Base-by-base conservation (phyloP, 2,797 vertebrate genomes). In the Mormyrops boulengeri region DNA sequence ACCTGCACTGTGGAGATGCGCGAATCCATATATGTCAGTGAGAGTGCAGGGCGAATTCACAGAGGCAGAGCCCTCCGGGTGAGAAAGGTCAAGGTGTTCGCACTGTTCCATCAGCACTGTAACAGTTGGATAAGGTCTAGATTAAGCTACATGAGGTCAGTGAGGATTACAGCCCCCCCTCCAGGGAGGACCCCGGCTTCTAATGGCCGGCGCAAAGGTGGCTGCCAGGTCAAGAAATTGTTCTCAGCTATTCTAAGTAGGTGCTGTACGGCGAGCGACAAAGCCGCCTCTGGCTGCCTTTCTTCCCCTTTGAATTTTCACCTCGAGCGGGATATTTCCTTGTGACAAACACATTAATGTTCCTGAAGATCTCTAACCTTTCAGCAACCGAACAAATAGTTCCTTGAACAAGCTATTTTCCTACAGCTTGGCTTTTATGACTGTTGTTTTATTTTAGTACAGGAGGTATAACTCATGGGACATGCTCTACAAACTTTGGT, bases 391-490 rank as follows among this genome's bases (percentile, higher is more conserved):
- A 62, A 17, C 30, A 57, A 87, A 55, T 87, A 55, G 85, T 49
- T 87, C 85, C 30, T 34, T 34, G 47, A 49, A 34, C 85, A 87
- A 55, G 85, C 5, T 34, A 87, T 57, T 87, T 55, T 53, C 49
- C 47, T 87, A 4, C 14, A 30, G 85, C 50, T 87, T 57, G 77
- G 88, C 89, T 89, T 90, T 90, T 89, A 89, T 85, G 55, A 57
- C 30, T 73, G 88, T 60, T 91, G 85, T 87, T 91, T 52, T 88
- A 60, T 89, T 91, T 90, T 85, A 90, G 90, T 38, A 73, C 30
- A 73, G 66, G 66, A 73, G 30, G 88, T 52, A 57, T 50, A 88
- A 88, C 86, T 88, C 89, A 19, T 22, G 80, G 88, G 89, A 87
- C 52, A 73, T 86, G 87, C 55, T 91, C 85, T 26, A 88, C 53